Percentiles rank a stretch among this genome's conserved stretches.
Conservation (phyloP, 2,113 vertebrate species). For the Brachyhypopomus occidentalis region DNA sequence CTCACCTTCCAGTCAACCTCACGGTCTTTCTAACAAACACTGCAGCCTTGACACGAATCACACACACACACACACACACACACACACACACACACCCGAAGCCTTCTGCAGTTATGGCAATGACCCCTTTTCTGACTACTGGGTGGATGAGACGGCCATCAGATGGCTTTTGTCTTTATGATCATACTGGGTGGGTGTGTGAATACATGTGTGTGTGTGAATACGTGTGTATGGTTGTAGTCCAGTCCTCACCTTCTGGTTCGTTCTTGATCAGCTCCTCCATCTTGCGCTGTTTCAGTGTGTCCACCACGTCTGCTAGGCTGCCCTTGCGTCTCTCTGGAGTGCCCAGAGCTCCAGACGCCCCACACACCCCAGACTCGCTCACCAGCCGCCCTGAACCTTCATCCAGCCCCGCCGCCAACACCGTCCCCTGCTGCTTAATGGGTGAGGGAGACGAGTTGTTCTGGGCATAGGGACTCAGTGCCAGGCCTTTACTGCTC, state of each 20-base stretch:
- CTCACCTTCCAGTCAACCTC: not conserved
- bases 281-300: conserved; percentile 98
- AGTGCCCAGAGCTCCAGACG: conserved; percentile 84
- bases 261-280: conserved; percentile 99
- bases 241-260: conserved; percentile 87
- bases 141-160: not conserved
- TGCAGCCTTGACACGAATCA: conserved; percentile 11
- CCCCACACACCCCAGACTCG: conserved; percentile 74
- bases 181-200: not conserved
- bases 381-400: conserved; percentile 85
- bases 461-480: conserved; percentile 90
- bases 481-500: conserved; percentile 89
- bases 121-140: no score
- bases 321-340: conserved; percentile 97
- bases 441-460: conserved; percentile 98
- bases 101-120: no score
- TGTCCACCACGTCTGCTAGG: conserved; percentile 96
- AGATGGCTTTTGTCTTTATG: not conserved
- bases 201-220: no score
- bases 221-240: not conserved
- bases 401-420: conserved; percentile 65
- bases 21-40: no score
- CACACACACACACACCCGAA: no score
- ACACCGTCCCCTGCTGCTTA: conserved; percentile 76
- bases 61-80: conserved; percentile 20